A percentile compares a stretch with the other conserved stretches of the same genome.
Conservation (phyloP, 1,140 invertebrate genomes). For the Cotesia typhae region DNA sequence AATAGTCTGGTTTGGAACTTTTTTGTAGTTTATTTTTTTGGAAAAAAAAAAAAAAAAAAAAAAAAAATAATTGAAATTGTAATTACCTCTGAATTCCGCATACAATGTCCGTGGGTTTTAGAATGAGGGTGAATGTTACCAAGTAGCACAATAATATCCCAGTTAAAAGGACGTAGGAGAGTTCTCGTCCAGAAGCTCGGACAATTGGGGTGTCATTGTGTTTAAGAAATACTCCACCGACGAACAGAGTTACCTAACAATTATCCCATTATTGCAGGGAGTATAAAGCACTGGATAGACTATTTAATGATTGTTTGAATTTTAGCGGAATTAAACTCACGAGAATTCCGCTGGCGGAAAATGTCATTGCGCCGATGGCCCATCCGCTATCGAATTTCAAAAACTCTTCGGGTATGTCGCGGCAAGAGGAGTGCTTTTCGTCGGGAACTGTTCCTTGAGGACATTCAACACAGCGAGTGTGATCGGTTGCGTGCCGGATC, state of each 20-base stretch:
- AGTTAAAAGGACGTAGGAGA: constrained; percentile 86
- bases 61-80: neutral
- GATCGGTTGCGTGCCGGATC: constrained; percentile 81
- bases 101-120: constrained; percentile 78
- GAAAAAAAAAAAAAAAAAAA: neutral
- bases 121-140: constrained; percentile 84
- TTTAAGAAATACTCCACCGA: constrained; percentile 74
- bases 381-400: constrained; percentile 81
- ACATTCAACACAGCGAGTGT: constrained; percentile 86
- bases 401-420: constrained; percentile 84
- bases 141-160: constrained; percentile 91
- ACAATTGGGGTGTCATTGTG: constrained; percentile 89
- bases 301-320: constrained; percentile 3
- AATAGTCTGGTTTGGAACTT: too few species aligned
- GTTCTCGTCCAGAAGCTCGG: constrained; percentile 86
- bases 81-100: constrained; percentile 79
- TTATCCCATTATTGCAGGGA: neutral
- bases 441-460: constrained; percentile 84
- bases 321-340: constrained; percentile 65
- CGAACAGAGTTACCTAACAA: constrained; percentile 66
- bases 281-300: neutral
- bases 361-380: constrained; percentile 89
- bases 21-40: neutral
- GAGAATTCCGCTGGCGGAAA: constrained; percentile 80
- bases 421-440: constrained; percentile 76